These are phyloP conservation scores for Harmothoe impar DNA, from an alignment of 2,888 invertebrate species.

Conservation along the genomic window DNA sequence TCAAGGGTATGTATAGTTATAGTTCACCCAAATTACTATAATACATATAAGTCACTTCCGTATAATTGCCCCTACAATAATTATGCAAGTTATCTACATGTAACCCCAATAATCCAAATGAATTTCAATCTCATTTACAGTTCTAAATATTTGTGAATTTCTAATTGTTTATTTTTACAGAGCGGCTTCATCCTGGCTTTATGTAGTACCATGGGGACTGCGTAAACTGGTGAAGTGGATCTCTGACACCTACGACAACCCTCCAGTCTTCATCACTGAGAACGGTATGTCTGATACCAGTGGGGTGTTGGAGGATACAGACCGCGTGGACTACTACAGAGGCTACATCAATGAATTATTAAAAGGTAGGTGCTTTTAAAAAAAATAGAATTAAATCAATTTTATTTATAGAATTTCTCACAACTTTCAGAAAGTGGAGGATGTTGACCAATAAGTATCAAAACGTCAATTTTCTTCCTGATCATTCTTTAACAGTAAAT, in stretches of 20 bases:
- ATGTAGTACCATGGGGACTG: slow-evolving; percentile 67
- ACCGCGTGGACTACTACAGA: slow-evolving; percentile 75
- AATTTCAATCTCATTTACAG: no score
- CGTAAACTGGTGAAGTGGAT: slow-evolving; percentile 67
- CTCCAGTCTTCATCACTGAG: slow-evolving; percentile 77
- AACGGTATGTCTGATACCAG: slow-evolving; percentile 77
- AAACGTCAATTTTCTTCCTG: not conserved
- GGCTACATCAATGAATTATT: slow-evolving; percentile 78
- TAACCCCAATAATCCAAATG: no score
- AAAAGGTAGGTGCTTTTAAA: slow-evolving; percentile 74
- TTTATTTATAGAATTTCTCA: no score
- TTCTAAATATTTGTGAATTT: not conserved
- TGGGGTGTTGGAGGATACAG: slow-evolving; percentile 75
- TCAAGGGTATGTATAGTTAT: not conserved
- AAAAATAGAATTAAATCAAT: not conserved
- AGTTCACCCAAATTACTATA: not conserved
- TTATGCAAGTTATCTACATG: not conserved
- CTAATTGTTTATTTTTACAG: slow-evolving; percentile 20
- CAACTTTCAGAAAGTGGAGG: not conserved
- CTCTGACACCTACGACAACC: slow-evolving; percentile 65
- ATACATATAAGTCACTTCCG: not conserved
- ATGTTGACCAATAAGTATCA: not conserved
- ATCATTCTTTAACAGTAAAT: not conserved
- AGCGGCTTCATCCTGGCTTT: slow-evolving; percentile 66
- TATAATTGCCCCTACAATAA: not conserved